Evolutionary conservation across 2,888 invertebrate genomes (phyloP), one percentile per base, ranked within the genome.

Genomic region (Creontiades dilutus): DNA sequence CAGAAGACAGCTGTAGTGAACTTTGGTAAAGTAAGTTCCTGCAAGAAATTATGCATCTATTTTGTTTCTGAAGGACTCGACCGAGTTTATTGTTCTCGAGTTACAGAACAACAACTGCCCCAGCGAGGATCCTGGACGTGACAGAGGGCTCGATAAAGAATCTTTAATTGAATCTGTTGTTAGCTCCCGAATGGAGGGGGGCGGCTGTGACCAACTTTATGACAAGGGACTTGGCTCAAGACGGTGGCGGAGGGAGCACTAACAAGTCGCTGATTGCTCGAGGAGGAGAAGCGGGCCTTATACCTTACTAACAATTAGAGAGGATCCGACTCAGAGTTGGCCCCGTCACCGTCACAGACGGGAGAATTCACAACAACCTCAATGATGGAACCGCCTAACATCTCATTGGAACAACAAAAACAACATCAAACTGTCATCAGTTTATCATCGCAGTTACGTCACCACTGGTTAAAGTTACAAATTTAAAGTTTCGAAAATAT

Each of bases 141-240:
- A 19, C 75, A 82, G 52, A 52, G 28, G 27, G 80, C 28, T 61
- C 16, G 55, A 14, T 61, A 28, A 85, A 85, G 85, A 85, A 61
- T 85, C 85, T 85, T 85, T 85, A 61, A 85, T 85, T 85, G 85
- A 85, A 28, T 85, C 85, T n/a, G 57, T 85, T 85, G 85, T 85
- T 85, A 61, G 85, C 16, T 28, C 13, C 37, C 61, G 13, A 61
- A 85, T 16, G 11, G 57, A 1, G 37, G 9, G 19, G 37, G 37
- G n/a, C 28, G 55, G 57, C 37, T 55, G 28, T 11, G 85, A 47
- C 78, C 37, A 85, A 85, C 61, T 85, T 85, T 85, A 85, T 85
- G 85, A 61, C 85, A 46, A 57, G 55, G 28, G 61, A 85, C 85
- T 85, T 61, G 28, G 55, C 16, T 55, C 52, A 80, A 82, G 82